phyloP scores from a whole-genome alignment of 2,888 invertebrate genomes.

The Parochlus steinenii region DNA sequence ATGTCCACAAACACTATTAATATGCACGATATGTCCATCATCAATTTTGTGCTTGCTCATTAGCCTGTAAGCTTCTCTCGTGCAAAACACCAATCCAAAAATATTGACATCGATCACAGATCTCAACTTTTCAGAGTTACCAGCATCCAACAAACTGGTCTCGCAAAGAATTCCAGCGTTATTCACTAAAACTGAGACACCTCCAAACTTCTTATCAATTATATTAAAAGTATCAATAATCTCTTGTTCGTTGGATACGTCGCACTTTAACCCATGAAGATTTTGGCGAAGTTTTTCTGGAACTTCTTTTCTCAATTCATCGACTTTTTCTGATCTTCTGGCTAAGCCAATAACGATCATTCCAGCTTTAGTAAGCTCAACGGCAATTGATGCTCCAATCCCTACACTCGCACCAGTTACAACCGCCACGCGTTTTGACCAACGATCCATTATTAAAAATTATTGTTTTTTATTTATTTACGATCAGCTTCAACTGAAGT shows the following conservation, averaged over 20 bases:
- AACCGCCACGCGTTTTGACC: slow-evolving; percentile 31
- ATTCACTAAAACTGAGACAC: slow-evolving; percentile 15
- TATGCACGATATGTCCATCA: slow-evolving; percentile 34
- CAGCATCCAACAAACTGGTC: neutral
- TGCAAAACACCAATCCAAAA: neutral
- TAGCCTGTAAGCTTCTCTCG: neutral
- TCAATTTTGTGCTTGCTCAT: slow-evolving; percentile 23
- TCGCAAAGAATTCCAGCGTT: slow-evolving; percentile 14
- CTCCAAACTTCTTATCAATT: slow-evolving; percentile 14
- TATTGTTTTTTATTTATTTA: neutral
- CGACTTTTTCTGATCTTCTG: slow-evolving; percentile 28
- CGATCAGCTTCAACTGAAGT: neutral
- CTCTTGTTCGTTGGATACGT: slow-evolving; percentile 15
- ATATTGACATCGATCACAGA: slow-evolving; percentile 3
- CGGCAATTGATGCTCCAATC: slow-evolving; percentile 35
- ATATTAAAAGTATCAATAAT: slow-evolving; percentile 15
- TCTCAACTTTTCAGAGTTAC: slow-evolving; percentile 16
- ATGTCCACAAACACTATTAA: slow-evolving; percentile 29
- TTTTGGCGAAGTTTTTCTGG: slow-evolving; percentile 13
- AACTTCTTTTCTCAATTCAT: neutral
- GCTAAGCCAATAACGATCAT: slow-evolving; percentile 38
- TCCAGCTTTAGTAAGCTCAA: slow-evolving; percentile 32
- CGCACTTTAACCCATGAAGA: slow-evolving; percentile 14
- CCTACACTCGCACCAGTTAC: slow-evolving; percentile 29
- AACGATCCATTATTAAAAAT: slow-evolving; percentile 33